Evolutionary conservation across 2,888 invertebrate species (phyloP).

Genomic region (Drosophila setosimentum): DNA sequence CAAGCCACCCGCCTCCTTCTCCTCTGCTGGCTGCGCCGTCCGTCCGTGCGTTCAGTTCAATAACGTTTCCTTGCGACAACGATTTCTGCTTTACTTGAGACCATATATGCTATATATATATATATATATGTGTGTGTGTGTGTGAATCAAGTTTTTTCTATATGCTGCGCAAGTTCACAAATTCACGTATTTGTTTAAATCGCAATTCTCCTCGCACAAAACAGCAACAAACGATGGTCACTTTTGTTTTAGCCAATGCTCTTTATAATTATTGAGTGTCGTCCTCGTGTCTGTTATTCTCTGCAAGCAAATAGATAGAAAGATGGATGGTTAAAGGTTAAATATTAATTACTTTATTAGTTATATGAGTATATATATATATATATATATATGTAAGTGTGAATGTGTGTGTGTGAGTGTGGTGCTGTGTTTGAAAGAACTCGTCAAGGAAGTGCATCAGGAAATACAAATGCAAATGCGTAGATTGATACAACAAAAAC

Average conservation of each 20-base stretch:
- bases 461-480: slow-evolving; percentile 28
- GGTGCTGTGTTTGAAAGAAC: slow-evolving; percentile 7
- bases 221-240: slow-evolving; percentile 32
- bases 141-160: slow-evolving; percentile 12
- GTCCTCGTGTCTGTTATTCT: slow-evolving; percentile 42
- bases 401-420: neutral
- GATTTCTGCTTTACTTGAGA: slow-evolving; percentile 17
- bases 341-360: slow-evolving; percentile 24
- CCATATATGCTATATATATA: slow-evolving; percentile 10
- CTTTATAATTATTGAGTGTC: slow-evolving; percentile 33
- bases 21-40: slow-evolving; percentile 56
- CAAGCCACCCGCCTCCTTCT: slow-evolving; percentile 41
- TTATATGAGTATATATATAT: neutral
- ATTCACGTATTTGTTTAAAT: slow-evolving; percentile 60
- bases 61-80: slow-evolving; percentile 66
- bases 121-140: slow-evolving; percentile 24
- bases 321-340: slow-evolving; percentile 26
- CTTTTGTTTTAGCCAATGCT: slow-evolving; percentile 23
- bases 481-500: neutral
- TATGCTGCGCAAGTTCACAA: slow-evolving; percentile 35
- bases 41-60: slow-evolving; percentile 64
- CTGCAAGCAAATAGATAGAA: slow-evolving; percentile 43
- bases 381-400: neutral
- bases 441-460: slow-evolving; percentile 38
- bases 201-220: slow-evolving; percentile 61